Base-by-base conservation (phyloP, 2,797 vertebrate species). In the Tangara arthus region DNA sequence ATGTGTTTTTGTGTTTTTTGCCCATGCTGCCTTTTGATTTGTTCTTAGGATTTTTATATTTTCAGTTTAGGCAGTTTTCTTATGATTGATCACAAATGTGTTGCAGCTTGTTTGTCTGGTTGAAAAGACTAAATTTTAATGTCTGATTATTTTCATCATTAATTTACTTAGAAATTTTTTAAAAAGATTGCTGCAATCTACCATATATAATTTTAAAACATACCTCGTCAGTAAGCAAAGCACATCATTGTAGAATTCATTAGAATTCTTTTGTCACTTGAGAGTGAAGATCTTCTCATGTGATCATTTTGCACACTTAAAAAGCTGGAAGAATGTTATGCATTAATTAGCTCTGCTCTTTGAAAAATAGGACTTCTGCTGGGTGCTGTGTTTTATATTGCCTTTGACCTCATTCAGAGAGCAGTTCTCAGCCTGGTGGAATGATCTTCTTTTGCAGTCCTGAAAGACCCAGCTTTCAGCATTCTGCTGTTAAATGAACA, bases 401-500 rank as follows among this genome's bases (percentile, higher is more conserved):
- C 52, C n/a, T 90, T 89, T 87, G 44, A 61, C 34, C 53, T 60
- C 56, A 32, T 90, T 92, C 75, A 82, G 55, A 70, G 21, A 68
- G 49, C n/a, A 64, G 46, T 82, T 87, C 42, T 80, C 11, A 60
- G 64, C 30, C 20, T 60, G 35, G 34, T 57, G 18, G n/a, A 73
- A 21, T 53, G 35, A 68, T 85, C 85, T 72, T 86, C 34, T 64
- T 82, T 66, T 82, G 46, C 84, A 75, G 59, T 37, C 41, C 26
- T 59, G 65, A 76, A 93, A 83, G 83, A 72, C 21, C 32, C 78
- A 83, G 64, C 60, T 80, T 85, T 95, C 69, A 89, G 72, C 84
- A 81, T 90, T 91, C 57, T 75, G 44, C 75, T 91, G 75, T 87
- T 91, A 86, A 96, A 75, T 89, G 85, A 87, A 75, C 89, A 94